Conservation (phyloP, 1,140 invertebrate genomes). For the Drosophila auraria region DNA sequence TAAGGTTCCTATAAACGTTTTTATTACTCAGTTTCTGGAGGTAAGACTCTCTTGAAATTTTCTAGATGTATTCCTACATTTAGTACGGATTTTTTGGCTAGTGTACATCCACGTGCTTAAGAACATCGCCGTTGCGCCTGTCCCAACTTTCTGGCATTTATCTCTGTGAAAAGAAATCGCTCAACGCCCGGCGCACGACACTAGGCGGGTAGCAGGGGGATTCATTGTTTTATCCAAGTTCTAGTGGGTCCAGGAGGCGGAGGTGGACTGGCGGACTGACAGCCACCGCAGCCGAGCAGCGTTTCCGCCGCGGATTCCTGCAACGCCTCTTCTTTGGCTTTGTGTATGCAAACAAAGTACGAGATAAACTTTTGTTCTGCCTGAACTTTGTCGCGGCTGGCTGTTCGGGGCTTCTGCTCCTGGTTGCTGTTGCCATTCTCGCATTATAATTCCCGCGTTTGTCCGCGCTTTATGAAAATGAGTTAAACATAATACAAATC, state of each 20-base stretch:
- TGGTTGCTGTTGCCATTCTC: conserved; percentile 26
- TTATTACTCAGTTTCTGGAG: no score
- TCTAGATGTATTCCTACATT: neutral
- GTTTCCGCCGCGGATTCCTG: conserved; percentile 55
- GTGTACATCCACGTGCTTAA: conserved; percentile 24
- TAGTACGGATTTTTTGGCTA: neutral
- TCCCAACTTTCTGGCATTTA: conserved; percentile 68
- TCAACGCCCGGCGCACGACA: conserved; percentile 52
- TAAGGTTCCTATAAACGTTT: no score
- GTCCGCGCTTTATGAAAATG: conserved; percentile 65
- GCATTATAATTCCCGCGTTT: conserved; percentile 56
- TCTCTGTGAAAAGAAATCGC: conserved; percentile 79
- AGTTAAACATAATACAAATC: conserved; percentile 73
- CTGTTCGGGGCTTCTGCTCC: conserved; percentile 20
- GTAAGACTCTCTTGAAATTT: neutral
- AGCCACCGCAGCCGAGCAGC: conserved; percentile 42
- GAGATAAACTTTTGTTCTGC: conserved; percentile 82
- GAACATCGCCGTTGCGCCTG: conserved; percentile 19
- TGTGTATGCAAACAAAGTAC: conserved; percentile 77
- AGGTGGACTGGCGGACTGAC: conserved; percentile 4
- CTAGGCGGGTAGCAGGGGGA: neutral
- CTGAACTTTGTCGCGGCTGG: conserved; percentile 70
- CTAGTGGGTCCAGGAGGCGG: conserved; percentile 1
- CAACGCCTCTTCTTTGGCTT: conserved; percentile 29
- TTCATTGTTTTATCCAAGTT: conserved; percentile 65